These are phyloP conservation scores for Dicranocentrus wangi DNA, from an alignment of 2,888 invertebrate species.

Conservation along the genomic window DNA sequence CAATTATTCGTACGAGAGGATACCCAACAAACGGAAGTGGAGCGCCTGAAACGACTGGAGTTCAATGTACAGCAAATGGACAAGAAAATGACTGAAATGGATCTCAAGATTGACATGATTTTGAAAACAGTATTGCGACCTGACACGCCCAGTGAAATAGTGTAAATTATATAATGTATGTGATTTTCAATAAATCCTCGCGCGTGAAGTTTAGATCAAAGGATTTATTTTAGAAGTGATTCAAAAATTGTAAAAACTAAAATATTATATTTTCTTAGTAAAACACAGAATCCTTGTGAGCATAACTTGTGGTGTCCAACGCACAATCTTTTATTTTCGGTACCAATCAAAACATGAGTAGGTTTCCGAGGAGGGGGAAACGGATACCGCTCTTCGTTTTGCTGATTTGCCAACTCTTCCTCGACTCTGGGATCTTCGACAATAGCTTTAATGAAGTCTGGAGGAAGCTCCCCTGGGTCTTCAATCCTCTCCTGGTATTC, in stretches of 20 bases:
- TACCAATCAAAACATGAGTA: constrained; percentile 1
- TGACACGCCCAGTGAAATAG: constrained; percentile 25
- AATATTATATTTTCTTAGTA: too few species aligned
- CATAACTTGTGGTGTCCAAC: neutral
- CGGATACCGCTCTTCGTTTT: neutral
- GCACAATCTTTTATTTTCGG: constrained; percentile 1
- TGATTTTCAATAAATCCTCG: too few species aligned
- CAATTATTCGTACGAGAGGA: constrained; percentile 33
- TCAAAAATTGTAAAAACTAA: too few species aligned
- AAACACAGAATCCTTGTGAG: too few species aligned
- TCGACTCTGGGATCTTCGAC: neutral
- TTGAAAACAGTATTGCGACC: constrained; percentile 42
- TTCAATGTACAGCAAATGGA: constrained; percentile 59
- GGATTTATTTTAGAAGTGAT: too few species aligned
- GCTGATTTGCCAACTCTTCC: neutral
- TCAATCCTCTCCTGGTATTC: constrained; percentile 16
- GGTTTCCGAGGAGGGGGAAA: neutral
- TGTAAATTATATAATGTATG: too few species aligned
- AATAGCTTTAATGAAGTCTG: neutral
- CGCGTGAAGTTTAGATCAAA: too few species aligned
- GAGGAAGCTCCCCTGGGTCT: constrained; percentile 12
- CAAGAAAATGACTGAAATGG: constrained; percentile 60
- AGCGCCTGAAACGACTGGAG: constrained; percentile 47
- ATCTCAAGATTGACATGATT: constrained; percentile 60
- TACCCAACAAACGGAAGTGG: constrained; percentile 11